These are phyloP conservation scores for Lepeophtheirus nordmannii DNA, from an alignment of 2,888 invertebrate genomes.

Conservation along the genomic window DNA sequence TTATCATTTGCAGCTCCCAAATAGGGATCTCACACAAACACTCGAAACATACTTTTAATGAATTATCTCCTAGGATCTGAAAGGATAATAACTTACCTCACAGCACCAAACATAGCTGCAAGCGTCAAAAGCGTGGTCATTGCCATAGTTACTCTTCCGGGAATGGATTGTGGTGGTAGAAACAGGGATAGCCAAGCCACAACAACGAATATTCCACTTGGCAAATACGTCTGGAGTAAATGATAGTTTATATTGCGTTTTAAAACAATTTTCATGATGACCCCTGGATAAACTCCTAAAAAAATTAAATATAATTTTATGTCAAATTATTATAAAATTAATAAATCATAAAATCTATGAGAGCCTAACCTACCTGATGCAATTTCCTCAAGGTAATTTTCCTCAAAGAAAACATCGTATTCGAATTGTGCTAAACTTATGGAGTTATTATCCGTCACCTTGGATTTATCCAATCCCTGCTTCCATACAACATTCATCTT, in stretches of 20 bases:
- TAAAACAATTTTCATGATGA: constrained; percentile 20
- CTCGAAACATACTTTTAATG: no score
- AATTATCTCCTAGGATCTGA: no score
- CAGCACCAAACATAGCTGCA: constrained; percentile 25
- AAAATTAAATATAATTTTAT: neutral
- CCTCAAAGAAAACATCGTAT: constrained; percentile 23
- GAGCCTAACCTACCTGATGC: constrained; percentile 20
- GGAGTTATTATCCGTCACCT: constrained; percentile 24
- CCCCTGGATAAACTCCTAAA: constrained; percentile 24
- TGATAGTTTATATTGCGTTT: constrained; percentile 24
- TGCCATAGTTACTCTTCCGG: constrained; percentile 24
- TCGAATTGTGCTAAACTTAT: constrained; percentile 23
- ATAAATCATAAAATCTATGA: neutral
- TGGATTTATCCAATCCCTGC: constrained; percentile 21
- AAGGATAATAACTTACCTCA: constrained; percentile 13
- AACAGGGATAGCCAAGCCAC: constrained; percentile 24
- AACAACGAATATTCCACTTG: constrained; percentile 23
- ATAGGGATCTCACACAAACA: no score
- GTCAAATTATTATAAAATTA: neutral
- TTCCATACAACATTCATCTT: constrained; percentile 25
- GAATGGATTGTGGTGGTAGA: constrained; percentile 23
- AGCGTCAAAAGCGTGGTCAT: constrained; percentile 24
- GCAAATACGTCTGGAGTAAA: constrained; percentile 22
- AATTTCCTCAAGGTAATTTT: constrained; percentile 22
- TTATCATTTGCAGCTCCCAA: no score